A percentile compares a stretch with the other conserved stretches of the same genome.
phyloP scores from a whole-genome alignment of 2,113 vertebrate species.

The Aptenodytes patagonicus region DNA sequence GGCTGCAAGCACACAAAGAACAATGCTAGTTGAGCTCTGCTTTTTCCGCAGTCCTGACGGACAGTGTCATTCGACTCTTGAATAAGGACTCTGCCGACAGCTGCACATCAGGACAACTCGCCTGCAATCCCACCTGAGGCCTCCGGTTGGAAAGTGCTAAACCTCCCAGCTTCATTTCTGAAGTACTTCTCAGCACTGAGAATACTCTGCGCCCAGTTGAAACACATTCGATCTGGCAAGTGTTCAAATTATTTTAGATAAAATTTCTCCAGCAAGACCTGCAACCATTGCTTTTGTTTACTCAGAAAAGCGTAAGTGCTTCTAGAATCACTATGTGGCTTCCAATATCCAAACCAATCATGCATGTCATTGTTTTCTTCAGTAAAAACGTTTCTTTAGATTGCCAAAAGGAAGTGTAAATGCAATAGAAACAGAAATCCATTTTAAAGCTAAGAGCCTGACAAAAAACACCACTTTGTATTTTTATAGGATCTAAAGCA shows the following conservation, averaged over 20 bases:
- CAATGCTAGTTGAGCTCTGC: accelerated
- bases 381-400: not conserved
- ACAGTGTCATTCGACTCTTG: accelerated
- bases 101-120: accelerated
- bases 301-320: not conserved
- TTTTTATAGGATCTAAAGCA: not conserved
- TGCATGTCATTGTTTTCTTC: not conserved
- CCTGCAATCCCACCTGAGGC: not conserved
- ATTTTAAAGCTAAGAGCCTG: not conserved
- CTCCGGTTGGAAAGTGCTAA: accelerated
- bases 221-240: not conserved
- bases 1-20: accelerated
- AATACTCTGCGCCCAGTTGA: not conserved
- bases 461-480: not conserved
- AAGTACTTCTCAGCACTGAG: not conserved
- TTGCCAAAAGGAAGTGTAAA: not conserved
- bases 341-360: not conserved
- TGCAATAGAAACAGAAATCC: not conserved
- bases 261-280: not conserved
- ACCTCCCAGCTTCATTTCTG: too few species aligned
- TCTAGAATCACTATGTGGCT: not conserved
- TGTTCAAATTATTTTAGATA: not conserved
- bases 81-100: not conserved
- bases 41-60: too few species aligned
- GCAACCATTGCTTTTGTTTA: not conserved